A percentile compares a stretch with the other conserved stretches of the same genome.
These are phyloP conservation scores for Pteropus rufus DNA, from an alignment of 2,797 vertebrate genomes.

Conservation along the genomic window DNA sequence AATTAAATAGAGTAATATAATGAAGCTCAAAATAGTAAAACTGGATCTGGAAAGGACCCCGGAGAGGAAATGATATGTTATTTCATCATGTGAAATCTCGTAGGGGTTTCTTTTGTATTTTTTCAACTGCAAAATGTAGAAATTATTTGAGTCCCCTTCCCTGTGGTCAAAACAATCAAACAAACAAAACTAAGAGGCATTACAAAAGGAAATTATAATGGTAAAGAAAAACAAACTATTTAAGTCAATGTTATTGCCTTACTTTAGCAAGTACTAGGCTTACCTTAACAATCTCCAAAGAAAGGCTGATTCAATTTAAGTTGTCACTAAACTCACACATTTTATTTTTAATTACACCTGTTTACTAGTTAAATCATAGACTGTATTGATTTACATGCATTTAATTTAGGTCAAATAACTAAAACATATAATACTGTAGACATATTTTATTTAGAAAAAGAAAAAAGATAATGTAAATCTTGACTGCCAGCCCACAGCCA, in stretches of 20 bases:
- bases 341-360: conserved; percentile 43
- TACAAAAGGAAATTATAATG: background rate
- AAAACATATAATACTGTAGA: background rate
- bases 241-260: conserved; percentile 16
- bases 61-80: background rate
- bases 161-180: background rate
- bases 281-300: conserved; percentile 3
- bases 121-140: background rate
- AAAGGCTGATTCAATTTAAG: background rate
- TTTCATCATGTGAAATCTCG: conserved; percentile 17
- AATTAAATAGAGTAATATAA: conserved; percentile 69
- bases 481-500: background rate
- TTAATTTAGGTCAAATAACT: background rate
- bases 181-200: background rate
- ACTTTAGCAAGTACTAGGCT: background rate
- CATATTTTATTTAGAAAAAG: background rate
- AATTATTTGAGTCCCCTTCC: background rate
- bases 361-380: background rate
- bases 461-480: conserved; percentile 2
- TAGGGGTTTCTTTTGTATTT: background rate
- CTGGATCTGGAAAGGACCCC: background rate
- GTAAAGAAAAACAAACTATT: background rate
- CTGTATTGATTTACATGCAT: background rate
- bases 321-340: conserved; percentile 46
- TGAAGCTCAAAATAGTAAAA: conserved; percentile 56